Base-by-base conservation (phyloP, 2,113 vertebrate species). In the Anhinga anhinga region DNA sequence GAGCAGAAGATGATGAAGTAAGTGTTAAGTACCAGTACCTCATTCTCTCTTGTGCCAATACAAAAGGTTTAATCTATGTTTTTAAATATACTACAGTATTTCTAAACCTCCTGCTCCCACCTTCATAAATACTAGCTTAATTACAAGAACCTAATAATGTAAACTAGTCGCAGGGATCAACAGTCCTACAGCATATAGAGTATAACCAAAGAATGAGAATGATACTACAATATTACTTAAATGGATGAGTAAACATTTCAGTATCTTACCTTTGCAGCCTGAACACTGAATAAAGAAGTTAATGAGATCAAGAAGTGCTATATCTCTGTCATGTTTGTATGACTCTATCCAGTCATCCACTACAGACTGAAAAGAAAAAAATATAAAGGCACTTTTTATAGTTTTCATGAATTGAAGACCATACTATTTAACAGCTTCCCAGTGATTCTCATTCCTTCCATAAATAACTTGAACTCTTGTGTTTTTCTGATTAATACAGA, bases 201-300 rank as follows among this genome's bases (percentile, higher is more conserved):
- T 12, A 29, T 8, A 67, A 73, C 34, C 21, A 49, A 65, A 62
- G 42, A 82, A 0, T 27, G 29, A 81, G 19, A 76, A 49, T 29
- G 12, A 18, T 10, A n/a, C 15, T 42, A 5, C 3, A 56, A 2
- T 17, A 44, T 4, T 50, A 63, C 26, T 65, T 81, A 34, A 73
- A 92, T 25, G 38, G 19, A 67, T 49, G 77, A 91, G 23, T 67
- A 66, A 90, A 44, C 42, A 76, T 62, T 85, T 81, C 90, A 91
- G 87, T 77, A 83, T 91, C 98, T 96, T 98, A 99, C 99, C 99
- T 99, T 99, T 99, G 97, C 99, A 99, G 96, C 99, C 99, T 81
- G 99, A 99, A 98, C 99, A 99, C 98, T 99, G 99, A 98, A 99
- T 99, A 97, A 99, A 99, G 98, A 99, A 99, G 98, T 99, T 99